Conservation (phyloP, 2,113 vertebrate species). For the Tragelaphus buxtoni region DNA sequence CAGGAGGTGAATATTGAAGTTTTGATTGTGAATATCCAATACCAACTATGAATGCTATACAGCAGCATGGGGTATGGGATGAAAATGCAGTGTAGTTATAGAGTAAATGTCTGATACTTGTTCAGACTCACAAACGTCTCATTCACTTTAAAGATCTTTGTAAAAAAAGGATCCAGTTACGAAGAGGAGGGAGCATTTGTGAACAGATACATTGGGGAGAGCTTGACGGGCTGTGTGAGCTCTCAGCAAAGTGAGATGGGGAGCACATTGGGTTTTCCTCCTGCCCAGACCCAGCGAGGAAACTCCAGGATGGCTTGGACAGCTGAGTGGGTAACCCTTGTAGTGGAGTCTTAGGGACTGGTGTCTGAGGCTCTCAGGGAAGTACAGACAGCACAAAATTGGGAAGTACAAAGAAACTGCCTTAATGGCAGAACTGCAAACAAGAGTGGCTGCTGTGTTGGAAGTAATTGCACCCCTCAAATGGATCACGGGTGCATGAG, state of each 20-base stretch:
- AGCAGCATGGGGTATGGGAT: too few species aligned
- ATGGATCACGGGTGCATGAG: neutral
- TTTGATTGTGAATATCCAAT: too few species aligned
- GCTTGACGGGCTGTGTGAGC: neutral
- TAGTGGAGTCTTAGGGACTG: neutral
- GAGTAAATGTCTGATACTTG: too few species aligned
- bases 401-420: neutral
- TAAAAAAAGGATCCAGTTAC: neutral
- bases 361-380: neutral
- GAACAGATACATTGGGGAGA: neutral
- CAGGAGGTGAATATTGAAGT: too few species aligned
- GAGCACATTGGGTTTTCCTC: neutral
- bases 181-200: neutral
- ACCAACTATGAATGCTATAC: too few species aligned
- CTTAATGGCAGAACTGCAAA: neutral
- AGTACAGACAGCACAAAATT: neutral
- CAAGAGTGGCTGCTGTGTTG: neutral
- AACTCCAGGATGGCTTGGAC: neutral
- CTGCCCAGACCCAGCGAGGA: neutral
- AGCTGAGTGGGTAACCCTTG: neutral
- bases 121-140: too few species aligned
- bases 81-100: too few species aligned
- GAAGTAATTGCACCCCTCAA: neutral
- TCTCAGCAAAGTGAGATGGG: neutral
- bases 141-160: neutral